A percentile compares a stretch with the other conserved stretches of the same genome.
phyloP scores from a whole-genome alignment of 2,888 invertebrate species.

The Thera britannica region DNA sequence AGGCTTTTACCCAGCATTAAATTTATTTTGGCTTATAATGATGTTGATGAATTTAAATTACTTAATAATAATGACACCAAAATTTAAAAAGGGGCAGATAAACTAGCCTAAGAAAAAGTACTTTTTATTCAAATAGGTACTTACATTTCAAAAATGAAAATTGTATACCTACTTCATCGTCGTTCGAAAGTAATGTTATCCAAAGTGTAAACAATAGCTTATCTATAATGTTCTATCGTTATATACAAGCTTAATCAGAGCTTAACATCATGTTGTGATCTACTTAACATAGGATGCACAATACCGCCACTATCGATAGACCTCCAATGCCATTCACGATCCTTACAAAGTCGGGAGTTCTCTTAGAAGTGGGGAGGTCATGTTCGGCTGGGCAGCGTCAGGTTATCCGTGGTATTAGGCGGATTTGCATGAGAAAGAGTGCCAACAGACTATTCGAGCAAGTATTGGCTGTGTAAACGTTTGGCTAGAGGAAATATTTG shows the following conservation, averaged over 20 bases:
- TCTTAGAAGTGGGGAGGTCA: constrained; percentile 41
- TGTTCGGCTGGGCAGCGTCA: constrained; percentile 38
- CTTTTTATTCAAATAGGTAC: too few species aligned
- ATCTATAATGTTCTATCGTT: constrained; percentile 15
- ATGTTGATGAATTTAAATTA: too few species aligned
- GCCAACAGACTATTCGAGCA: constrained; percentile 50
- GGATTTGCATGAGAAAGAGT: constrained; percentile 63
- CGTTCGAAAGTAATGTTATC: constrained; percentile 4
- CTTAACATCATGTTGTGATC: constrained; percentile 47
- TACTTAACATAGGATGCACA: constrained; percentile 43
- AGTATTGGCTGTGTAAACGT: constrained; percentile 47
- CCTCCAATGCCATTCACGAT: constrained; percentile 33
- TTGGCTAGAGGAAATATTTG: constrained; percentile 44
- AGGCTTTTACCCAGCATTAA: too few species aligned
- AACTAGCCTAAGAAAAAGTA: too few species aligned
- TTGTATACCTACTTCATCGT: neutral
- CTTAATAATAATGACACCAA: too few species aligned
- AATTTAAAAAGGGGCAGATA: too few species aligned
- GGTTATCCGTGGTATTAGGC: constrained; percentile 48
- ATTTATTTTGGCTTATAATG: too few species aligned
- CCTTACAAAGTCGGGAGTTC: constrained; percentile 10
- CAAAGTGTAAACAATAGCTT: constrained; percentile 4
- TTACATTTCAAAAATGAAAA: too few species aligned
- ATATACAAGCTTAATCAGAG: constrained; percentile 45
- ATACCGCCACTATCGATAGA: constrained; percentile 39